Evolutionary conservation across 2,113 vertebrate genomes (phyloP).

Genomic region (Strix uralensis): DNA sequence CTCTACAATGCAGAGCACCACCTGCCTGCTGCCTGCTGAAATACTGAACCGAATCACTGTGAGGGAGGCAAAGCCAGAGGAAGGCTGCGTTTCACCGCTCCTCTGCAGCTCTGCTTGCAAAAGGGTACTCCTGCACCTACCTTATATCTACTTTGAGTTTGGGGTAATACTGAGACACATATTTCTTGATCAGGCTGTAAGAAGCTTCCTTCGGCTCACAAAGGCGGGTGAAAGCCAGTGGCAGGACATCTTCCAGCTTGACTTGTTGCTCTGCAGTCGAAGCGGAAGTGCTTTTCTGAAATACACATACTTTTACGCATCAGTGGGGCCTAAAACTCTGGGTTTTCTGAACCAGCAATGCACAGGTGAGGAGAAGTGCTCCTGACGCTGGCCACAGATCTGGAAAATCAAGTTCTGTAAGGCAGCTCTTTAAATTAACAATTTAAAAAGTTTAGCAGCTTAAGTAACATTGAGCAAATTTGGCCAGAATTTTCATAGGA

Average conservation of each 20-base stretch:
- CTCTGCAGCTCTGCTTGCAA: not conserved
- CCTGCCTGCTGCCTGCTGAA: not conserved
- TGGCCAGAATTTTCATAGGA: not conserved
- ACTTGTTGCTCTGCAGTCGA: slow-evolving; percentile 77
- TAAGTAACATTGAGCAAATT: not conserved
- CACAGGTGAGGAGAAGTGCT: not conserved
- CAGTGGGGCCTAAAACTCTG: not conserved
- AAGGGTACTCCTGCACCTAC: slow-evolving; percentile 60
- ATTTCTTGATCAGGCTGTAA: slow-evolving; percentile 96
- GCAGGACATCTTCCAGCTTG: slow-evolving; percentile 90
- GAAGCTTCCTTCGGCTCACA: slow-evolving; percentile 99
- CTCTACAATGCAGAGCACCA: not conserved
- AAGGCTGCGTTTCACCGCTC: not conserved
- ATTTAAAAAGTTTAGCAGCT: not conserved
- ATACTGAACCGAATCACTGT: fast-evolving
- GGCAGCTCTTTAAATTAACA: not conserved
- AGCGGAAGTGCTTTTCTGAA: slow-evolving; percentile 74
- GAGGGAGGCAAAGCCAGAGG: not conserved
- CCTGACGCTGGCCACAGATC: not conserved
- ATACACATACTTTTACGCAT: not conserved
- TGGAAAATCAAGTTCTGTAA: not conserved
- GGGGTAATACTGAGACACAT: slow-evolving; percentile 94
- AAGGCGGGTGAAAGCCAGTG: slow-evolving; percentile 93
- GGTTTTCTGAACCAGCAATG: not conserved
- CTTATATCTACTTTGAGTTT: slow-evolving; percentile 90